Evolutionary conservation across 2,797 vertebrate species (phyloP).

Genomic region (Tiaroga cobitis): DNA sequence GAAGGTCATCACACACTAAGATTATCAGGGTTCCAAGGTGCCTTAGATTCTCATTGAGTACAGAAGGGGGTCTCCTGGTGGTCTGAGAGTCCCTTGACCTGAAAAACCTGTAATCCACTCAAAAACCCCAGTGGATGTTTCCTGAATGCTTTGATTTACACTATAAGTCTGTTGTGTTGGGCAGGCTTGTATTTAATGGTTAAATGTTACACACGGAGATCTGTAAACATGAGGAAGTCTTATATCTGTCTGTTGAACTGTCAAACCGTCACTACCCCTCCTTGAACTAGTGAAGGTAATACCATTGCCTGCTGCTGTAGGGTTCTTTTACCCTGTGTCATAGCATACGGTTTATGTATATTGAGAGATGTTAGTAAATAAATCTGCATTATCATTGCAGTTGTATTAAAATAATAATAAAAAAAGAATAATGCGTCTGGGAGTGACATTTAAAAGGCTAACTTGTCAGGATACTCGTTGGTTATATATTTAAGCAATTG

Average conservation of each 20-base stretch:
- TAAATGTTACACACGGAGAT: background rate
- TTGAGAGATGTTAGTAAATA: conserved; percentile 59
- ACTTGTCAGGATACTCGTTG: conserved; percentile 67
- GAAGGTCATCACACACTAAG: conserved; percentile 47
- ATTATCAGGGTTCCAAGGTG: conserved; percentile 75
- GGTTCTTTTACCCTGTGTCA: conserved; percentile 62
- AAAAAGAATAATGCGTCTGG: conserved; percentile 48
- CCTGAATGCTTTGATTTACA: background rate
- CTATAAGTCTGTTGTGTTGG: background rate
- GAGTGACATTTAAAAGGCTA: conserved; percentile 62
- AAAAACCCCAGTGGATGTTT: background rate
- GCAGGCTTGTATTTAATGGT: background rate
- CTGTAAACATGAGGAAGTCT: background rate
- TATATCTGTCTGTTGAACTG: conserved; percentile 9
- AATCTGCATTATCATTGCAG: conserved; percentile 68
- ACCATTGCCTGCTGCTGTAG: conserved; percentile 68
- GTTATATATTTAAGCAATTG: conserved; percentile 72
- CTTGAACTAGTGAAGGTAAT: conserved; percentile 55
- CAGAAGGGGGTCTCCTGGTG: conserved; percentile 13
- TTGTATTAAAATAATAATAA: conserved; percentile 54
- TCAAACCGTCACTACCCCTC: conserved; percentile 46
- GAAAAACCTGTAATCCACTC: background rate
- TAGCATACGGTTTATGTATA: conserved; percentile 55
- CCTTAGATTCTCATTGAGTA: conserved; percentile 69
- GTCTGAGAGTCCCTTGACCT: conserved; percentile 54